Evolutionary conservation across 2,797 vertebrate species (phyloP), one percentile per base, ranked within the genome.

Genomic region (Danio aesculapii): DNA sequence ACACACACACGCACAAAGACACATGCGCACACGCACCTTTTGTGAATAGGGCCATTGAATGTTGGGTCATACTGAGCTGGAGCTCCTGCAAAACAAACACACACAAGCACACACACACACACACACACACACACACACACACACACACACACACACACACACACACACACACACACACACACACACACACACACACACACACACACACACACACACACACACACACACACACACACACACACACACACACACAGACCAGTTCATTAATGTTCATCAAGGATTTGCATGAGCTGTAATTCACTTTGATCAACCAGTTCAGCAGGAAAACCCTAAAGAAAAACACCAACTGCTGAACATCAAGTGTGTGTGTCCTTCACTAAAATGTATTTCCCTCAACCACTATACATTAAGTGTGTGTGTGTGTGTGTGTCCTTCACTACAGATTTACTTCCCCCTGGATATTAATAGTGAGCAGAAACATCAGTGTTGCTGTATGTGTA

Each of bases 21-120:
- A 68, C 52, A 46, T 16, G 73, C 13, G n/a, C 6, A 47, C 19
- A 75, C 84, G 86, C 61, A 97, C 96, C 96, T 95, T 17, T 95
- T 95, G 43, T 89, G 90, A 82, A 97, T 94, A 53, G 96, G 95
- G 10, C 96, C 96, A 19, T 79, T 93, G 81, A 97, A 97, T 5
- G 75, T 88, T 1, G 92, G 92, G 85, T 97, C 96, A 77, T 89
- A 94, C 81, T 94, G 84, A 21, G 84, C 88, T 8, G 94, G 85
- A 39, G 94, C 93, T 14, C 96, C 96, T 97, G 86, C 13, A 68
- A 72, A 62, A 81, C 12, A 87, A 75, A n/a, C 16, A 14, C 30
- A 30, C 30, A 30, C 30, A 30, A n/a, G n/a, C 30, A 30, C 30
- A 30, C 30, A 30, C 30, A 30, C 30, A 30, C 30, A 30, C 30